These are phyloP conservation scores for Apotomis betuletana DNA, from an alignment of 2,888 invertebrate genomes.

Conservation along the genomic window DNA sequence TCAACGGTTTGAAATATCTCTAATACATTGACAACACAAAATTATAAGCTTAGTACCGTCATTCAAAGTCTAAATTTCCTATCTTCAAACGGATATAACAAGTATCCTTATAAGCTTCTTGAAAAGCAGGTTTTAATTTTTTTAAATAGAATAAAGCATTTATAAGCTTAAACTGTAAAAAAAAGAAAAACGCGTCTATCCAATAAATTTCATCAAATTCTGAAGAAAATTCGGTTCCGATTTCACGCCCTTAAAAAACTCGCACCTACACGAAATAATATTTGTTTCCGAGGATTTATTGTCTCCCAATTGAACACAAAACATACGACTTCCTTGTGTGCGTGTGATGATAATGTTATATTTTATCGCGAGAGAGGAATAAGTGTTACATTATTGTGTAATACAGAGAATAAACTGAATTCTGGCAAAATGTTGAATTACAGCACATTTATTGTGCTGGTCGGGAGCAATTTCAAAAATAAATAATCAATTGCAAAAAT, in stretches of 20 bases:
- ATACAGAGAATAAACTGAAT: not conserved
- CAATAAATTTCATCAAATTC: conserved; percentile 31
- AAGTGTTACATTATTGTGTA: not conserved
- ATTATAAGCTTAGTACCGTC: no score
- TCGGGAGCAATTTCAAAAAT: no score
- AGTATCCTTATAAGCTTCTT: no score
- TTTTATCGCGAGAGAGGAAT: not conserved
- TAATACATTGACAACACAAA: no score
- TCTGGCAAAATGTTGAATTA: no score
- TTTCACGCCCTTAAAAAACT: conserved; percentile 42
- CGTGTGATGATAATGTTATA: conserved; percentile 17
- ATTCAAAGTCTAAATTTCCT: no score
- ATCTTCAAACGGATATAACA: no score
- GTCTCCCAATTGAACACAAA: conserved; percentile 41
- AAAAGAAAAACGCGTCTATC: conserved; percentile 15
- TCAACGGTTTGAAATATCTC: no score
- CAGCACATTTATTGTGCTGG: no score
- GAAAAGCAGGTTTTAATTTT: no score
- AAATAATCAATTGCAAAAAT: no score
- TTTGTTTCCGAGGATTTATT: conserved; percentile 39
- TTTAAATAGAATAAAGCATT: no score
- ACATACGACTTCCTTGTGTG: conserved; percentile 24
- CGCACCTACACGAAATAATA: conserved; percentile 39
- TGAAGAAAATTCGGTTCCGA: conserved; percentile 37
- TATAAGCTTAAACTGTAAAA: not conserved